A percentile compares a stretch with the other conserved stretches of the same genome.
Evolutionary conservation across 2,888 invertebrate genomes (phyloP).

Genomic region (Aspidiotus destructor): DNA sequence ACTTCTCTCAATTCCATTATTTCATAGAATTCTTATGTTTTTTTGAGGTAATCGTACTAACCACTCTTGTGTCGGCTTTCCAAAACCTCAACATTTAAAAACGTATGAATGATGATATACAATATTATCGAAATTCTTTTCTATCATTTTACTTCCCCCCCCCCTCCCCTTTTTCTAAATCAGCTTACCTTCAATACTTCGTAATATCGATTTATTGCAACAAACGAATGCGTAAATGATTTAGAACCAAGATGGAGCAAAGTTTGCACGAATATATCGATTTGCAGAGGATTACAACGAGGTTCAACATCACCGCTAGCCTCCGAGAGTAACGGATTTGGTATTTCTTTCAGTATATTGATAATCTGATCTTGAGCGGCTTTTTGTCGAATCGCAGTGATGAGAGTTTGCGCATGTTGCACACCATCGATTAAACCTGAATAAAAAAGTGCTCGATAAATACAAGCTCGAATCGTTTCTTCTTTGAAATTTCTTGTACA

Average conservation of each 20-base stretch:
- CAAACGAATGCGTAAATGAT: slow-evolving; percentile 96
- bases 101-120: too few species aligned
- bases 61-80: too few species aligned
- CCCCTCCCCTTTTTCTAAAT: background rate
- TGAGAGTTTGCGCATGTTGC: slow-evolving; percentile 71
- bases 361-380: slow-evolving; percentile 84
- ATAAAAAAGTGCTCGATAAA: background rate
- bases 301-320: slow-evolving; percentile 49
- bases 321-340: slow-evolving; percentile 61
- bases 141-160: background rate
- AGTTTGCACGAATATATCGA: slow-evolving; percentile 95
- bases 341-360: slow-evolving; percentile 74
- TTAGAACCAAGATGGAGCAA: slow-evolving; percentile 87
- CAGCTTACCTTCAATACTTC: slow-evolving; percentile 69
- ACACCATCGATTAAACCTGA: slow-evolving; percentile 14
- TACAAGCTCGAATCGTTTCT: too few species aligned
- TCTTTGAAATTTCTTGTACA: too few species aligned
- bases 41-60: too few species aligned
- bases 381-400: slow-evolving; percentile 77
- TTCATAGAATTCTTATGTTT: too few species aligned
- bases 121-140: too few species aligned
- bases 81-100: too few species aligned
- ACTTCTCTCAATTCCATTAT: too few species aligned
- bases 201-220: slow-evolving; percentile 95
- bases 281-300: slow-evolving; percentile 78